Base-by-base conservation (phyloP, 2,888 invertebrate genomes). In the Ommatoiulus sabulosus region DNA sequence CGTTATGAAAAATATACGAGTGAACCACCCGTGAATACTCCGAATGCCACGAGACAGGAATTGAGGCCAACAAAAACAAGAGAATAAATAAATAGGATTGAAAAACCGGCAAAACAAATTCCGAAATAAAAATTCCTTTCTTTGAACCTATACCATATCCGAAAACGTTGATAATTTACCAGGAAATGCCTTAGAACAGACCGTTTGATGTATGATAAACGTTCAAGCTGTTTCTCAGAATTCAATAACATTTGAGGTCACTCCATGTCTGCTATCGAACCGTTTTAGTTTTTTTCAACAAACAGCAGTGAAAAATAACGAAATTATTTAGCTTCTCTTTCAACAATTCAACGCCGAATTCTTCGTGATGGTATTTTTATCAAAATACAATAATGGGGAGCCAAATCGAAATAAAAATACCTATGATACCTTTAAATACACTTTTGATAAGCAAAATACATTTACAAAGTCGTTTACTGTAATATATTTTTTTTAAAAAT, bases 11-110 rank as follows among this genome's bases (percentile, higher is more conserved):
- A 72, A 72, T 24, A 72, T 72, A 10, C 8, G 24, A 24, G 20
- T 24, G 72, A 72, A 12, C 72, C 10, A 24, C 2, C n/a, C 20
- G 24, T 20, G 72, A 72, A 20, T 7, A 4, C 72, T 72, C n/a
- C 10, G 24, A n/a, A 24, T 24, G 72, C 20, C 20, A 20, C 63
- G 15, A 20, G 63, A 20, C 20, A 72, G 24, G 72, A 72, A 72
- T 72, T 72, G 72, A 72, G 72, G 72, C 72, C 72, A 72, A 72
- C 24, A 72, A 72, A 72, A 72, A 72, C 72, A 72, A 72, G 20
- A 8, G 72, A 24, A 63, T 63, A 1, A 72, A 5, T 72, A 63
- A 63, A 46, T 46, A n/a, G 7, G 63, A 63, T 63, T 63, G 17
- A 24, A n/a, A n/a, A 24, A 72, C 72, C 5, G 72, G 6, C 72